These are phyloP conservation scores for Pedionomus torquatus DNA, from an alignment of 2,113 vertebrate species.

Conservation along the genomic window DNA sequence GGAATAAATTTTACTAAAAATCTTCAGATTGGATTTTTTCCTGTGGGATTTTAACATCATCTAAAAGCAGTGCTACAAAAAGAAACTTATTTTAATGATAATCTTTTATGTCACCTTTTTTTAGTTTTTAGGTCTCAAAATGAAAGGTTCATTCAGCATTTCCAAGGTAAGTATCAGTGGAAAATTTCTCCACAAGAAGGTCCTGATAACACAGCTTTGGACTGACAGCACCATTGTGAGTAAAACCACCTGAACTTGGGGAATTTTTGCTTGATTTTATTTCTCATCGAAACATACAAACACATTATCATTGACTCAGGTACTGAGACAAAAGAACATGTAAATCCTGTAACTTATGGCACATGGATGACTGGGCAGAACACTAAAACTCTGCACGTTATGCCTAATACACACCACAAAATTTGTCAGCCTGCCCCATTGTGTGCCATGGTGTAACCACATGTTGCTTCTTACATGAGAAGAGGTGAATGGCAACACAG, in stretches of 20 bases:
- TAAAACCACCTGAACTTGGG: not conserved
- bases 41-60: not conserved
- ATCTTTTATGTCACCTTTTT: not conserved
- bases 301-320: not conserved
- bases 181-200: not conserved
- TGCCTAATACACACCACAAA: not conserved
- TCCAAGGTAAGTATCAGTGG: not conserved
- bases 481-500: fast-evolving
- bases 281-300: not conserved
- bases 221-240: not conserved
- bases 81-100: not conserved
- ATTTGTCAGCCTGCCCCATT: not conserved
- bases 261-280: not conserved
- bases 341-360: not conserved
- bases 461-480: not conserved
- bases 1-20: not conserved
- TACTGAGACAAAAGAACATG: not conserved
- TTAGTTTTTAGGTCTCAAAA: not conserved
- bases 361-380: not conserved
- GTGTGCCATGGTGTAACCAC: not conserved
- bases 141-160: not conserved
- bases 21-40: not conserved
- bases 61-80: not conserved
- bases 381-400: not conserved
- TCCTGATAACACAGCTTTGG: not conserved